Conservation (phyloP, 2,797 vertebrate species). For the Silurus lanzhouensis region DNA sequence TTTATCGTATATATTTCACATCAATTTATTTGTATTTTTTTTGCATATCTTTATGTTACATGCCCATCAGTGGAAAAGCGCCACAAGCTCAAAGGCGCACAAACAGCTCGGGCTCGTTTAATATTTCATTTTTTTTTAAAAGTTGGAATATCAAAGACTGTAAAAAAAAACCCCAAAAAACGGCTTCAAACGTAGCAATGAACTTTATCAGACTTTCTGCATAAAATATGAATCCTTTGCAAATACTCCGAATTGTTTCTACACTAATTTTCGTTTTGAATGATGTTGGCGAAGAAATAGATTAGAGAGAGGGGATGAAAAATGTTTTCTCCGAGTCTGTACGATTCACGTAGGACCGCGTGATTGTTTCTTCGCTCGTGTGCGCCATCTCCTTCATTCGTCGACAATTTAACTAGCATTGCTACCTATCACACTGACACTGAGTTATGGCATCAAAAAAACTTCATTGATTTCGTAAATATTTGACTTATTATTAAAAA, state of each 20-base stretch:
- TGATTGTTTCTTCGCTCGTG: background rate
- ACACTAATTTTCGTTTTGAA: background rate
- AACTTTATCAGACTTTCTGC: conserved; percentile 69
- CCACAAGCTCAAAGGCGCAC: conserved; percentile 79
- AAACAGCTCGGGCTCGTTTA: conserved; percentile 81
- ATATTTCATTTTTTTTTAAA: conserved; percentile 42
- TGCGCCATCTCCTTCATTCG: background rate
- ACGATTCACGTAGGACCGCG: no score
- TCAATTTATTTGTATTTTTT: conserved; percentile 64
- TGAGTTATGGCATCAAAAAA: background rate
- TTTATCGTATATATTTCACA: conserved; percentile 84
- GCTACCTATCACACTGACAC: background rate
- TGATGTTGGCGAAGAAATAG: background rate
- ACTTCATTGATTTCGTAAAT: background rate
- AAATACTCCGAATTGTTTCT: conserved; percentile 74
- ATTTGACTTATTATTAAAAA: background rate
- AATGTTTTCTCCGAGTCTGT: background rate
- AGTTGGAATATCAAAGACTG: conserved; percentile 77
- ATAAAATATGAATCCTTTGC: conserved; percentile 62
- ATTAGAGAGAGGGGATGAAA: background rate
- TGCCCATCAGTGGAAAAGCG: conserved; percentile 77
- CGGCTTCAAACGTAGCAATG: conserved; percentile 75
- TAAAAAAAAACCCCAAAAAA: conserved; percentile 62
- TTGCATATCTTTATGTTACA: conserved; percentile 80
- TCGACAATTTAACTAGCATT: background rate